phyloP scores from a whole-genome alignment of 2,113 vertebrate species.

The Saimiri boliviensis region DNA sequence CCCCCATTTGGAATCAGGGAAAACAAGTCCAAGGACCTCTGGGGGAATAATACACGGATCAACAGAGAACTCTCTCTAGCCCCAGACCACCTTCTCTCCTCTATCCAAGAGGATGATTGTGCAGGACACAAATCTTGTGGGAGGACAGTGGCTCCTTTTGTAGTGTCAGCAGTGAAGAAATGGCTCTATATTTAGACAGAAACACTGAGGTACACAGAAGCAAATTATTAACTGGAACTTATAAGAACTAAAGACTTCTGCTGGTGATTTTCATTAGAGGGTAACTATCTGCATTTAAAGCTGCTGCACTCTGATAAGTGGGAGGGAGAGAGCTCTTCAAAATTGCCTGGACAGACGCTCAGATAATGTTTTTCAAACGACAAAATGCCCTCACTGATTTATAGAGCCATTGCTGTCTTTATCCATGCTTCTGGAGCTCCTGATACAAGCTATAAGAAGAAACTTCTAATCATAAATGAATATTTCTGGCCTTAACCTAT shows the following conservation, averaged over 20 bases:
- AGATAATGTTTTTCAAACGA: slow-evolving; percentile 83
- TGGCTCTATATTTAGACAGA: slow-evolving; percentile 1
- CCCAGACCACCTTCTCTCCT: background rate
- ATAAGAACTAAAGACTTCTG: slow-evolving; percentile 74
- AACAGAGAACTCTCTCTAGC: background rate
- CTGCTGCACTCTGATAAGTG: slow-evolving; percentile 82
- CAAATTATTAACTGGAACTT: slow-evolving; percentile 80
- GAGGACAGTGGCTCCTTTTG: background rate
- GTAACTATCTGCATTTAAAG: slow-evolving; percentile 83
- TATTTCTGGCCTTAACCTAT: slow-evolving; percentile 78
- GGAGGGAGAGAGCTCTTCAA: slow-evolving; percentile 77
- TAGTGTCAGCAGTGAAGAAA: background rate
- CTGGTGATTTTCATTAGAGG: slow-evolving; percentile 81
- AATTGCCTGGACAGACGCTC: slow-evolving; percentile 78
- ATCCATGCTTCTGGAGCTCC: slow-evolving; percentile 78
- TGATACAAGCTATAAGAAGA: slow-evolving; percentile 60
- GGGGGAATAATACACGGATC: background rate
- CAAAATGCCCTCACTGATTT: slow-evolving; percentile 82
- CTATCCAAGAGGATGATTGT: background rate
- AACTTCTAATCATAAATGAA: slow-evolving; percentile 78
- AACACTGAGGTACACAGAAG: slow-evolving; percentile 71
- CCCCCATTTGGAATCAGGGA: background rate
- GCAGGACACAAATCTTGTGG: background rate
- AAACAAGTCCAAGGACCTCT: background rate
- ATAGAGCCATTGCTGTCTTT: slow-evolving; percentile 80